Conservation (phyloP, 2,888 invertebrate species). For the Scaptomyza polygonia region DNA sequence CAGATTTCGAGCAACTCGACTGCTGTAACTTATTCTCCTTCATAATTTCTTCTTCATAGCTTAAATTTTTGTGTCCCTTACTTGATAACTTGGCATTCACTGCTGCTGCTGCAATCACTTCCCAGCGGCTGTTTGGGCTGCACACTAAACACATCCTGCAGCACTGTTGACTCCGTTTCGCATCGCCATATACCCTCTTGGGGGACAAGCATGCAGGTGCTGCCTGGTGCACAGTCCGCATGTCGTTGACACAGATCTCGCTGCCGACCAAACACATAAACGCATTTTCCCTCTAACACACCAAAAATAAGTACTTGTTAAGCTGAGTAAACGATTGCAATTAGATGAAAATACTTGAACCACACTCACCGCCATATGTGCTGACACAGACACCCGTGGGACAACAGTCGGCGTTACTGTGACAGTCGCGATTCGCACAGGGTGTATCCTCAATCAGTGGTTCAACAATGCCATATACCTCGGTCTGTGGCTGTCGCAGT, state of each 20-base stretch:
- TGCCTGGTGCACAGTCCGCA: conserved; percentile 93
- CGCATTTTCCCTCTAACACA: conserved; percentile 86
- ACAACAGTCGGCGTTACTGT: conserved; percentile 93
- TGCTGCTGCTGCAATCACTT: conserved; percentile 92
- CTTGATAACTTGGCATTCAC: conserved; percentile 92
- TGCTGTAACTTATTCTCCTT: no score
- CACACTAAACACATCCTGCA: conserved; percentile 43
- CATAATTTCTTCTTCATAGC: no score
- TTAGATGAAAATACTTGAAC: neutral
- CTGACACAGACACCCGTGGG: conserved; percentile 89
- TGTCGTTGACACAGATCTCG: conserved; percentile 92
- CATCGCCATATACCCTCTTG: conserved; percentile 88
- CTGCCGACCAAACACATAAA: conserved; percentile 89
- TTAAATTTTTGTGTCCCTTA: conserved; percentile 45
- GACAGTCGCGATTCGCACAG: conserved; percentile 91
- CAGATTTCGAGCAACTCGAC: no score
- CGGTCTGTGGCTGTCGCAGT: conserved; percentile 63
- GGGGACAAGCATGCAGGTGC: conserved; percentile 88
- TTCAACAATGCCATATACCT: conserved; percentile 82
- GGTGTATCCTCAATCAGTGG: conserved; percentile 88
- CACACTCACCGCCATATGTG: conserved; percentile 83
- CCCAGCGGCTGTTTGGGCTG: conserved; percentile 92
- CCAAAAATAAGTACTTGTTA: neutral
- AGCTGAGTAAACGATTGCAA: conserved; percentile 9
- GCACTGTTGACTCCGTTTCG: conserved; percentile 87